phyloP scores from a whole-genome alignment of 2,113 vertebrate genomes.

The Chrysochloris asiatica region DNA sequence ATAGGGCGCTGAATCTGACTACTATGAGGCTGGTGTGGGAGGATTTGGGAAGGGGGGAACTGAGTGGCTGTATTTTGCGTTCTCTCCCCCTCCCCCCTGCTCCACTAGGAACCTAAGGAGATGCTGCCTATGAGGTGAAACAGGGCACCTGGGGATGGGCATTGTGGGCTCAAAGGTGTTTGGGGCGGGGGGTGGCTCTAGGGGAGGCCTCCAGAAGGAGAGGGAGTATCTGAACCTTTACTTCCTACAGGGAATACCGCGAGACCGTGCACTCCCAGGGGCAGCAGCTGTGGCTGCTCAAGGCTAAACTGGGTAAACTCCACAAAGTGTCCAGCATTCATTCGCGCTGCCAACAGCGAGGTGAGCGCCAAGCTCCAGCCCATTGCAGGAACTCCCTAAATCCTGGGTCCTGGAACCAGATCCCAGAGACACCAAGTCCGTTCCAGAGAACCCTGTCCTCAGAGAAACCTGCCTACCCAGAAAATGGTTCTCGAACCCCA shows the following conservation, averaged over 20 bases:
- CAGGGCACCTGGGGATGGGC: conserved; percentile 25
- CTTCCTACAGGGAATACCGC: conserved; percentile 64
- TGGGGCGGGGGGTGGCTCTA: background rate
- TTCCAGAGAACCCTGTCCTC: background rate
- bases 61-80: conserved; percentile 10
- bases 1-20: background rate
- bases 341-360: conserved; percentile 70
- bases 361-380: background rate
- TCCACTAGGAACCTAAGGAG: conserved; percentile 72
- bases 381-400: background rate
- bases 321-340: conserved; percentile 60
- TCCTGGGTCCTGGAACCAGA: background rate
- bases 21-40: background rate
- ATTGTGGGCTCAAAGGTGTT: background rate
- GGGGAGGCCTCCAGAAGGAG: background rate
- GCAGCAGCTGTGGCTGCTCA: conserved; percentile 75
- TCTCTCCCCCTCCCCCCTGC: background rate
- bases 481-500: background rate
- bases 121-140: conserved; percentile 77
- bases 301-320: conserved; percentile 63
- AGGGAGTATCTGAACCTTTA: background rate
- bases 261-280: conserved; percentile 62
- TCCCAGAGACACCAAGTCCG: background rate
- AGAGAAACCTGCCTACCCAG: too few species aligned
- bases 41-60: background rate